Evolutionary conservation across 2,888 invertebrate genomes (phyloP), one percentile per base, ranked within the genome.

Genomic region (Pristionchus entomophagus): DNA sequence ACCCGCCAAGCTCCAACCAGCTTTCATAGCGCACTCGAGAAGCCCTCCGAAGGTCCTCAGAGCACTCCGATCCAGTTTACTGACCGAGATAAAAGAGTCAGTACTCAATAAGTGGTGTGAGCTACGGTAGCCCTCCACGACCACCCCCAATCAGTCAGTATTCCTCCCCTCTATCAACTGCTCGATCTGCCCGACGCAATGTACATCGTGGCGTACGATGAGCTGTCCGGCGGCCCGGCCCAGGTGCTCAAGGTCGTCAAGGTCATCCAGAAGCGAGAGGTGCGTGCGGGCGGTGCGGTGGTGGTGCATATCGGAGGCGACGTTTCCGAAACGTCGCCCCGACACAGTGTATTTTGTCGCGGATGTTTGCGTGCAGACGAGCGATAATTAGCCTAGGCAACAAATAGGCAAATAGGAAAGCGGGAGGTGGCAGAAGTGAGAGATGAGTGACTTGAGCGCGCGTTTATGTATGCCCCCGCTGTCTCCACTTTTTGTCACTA

Each of bases 171-270:
- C 49, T 51, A 80, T 29, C 78, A 49, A 49, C 51, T 80, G 41
- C 29, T 51, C 78, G 78, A 80, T 41, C 51, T 22, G 17, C 73
- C 73, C 41, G n/a, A 26, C 73, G 51, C 78, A 51, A 82, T 82
- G 82, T 82, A 82, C 56, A 82, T 82, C 82, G 82, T 82, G 10
- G 82, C 82, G 19, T 82, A 82, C 59, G 82, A 82, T 32, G 56
- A 82, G 82, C n/a, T 82, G 26, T 49, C 80, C 32, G 82, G 82
- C n/a, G 82, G 82, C 35, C 56, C 82, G 26, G 51, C 80, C 1
- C 56, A 82, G 41, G 56, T 82, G 12, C 82, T 82, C 41, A 82
- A 82, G 8, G 82, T 82, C 82, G 59, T 82, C 82, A 59, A 56
- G 38, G 56, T 59, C 59, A 45, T 82, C 35, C 82, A 82, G 51